Conservation (phyloP, 2,888 invertebrate genomes). For the Drosophila bunnanda region DNA sequence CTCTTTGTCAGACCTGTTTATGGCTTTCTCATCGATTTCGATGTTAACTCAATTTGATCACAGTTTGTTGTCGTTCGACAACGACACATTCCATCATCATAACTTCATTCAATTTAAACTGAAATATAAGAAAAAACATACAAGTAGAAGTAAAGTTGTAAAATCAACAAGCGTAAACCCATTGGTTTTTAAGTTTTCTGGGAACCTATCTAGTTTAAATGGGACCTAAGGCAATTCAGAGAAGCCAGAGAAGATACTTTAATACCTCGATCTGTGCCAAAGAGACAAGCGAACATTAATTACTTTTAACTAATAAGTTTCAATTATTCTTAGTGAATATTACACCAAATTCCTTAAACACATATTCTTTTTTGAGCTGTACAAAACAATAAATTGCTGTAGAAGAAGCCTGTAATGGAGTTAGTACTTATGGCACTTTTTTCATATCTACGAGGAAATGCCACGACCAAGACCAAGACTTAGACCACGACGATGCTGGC, state of each 20-base stretch:
- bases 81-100: background rate
- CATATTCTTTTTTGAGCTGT: background rate
- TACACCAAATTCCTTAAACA: background rate
- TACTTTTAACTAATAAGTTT: background rate
- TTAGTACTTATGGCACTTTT: slow-evolving; percentile 14
- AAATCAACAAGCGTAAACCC: slow-evolving; percentile 1
- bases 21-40: slow-evolving; percentile 13
- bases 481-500: slow-evolving; percentile 24
- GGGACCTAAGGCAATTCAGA: background rate
- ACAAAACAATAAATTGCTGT: slow-evolving; percentile 1
- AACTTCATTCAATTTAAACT: background rate
- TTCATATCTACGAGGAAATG: slow-evolving; percentile 57
- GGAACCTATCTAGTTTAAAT: background rate
- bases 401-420: slow-evolving; percentile 13
- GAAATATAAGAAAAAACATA: background rate
- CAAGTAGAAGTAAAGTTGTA: background rate
- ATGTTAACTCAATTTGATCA: background rate
- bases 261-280: background rate
- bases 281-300: background rate
- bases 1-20: slow-evolving; percentile 7
- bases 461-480: slow-evolving; percentile 31
- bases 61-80: no score
- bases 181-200: background rate
- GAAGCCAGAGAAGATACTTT: background rate
- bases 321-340: background rate